Evolutionary conservation across 2,113 vertebrate species (phyloP), one percentile per base, ranked within the genome.

Genomic region (Centrocercus urophasianus): DNA sequence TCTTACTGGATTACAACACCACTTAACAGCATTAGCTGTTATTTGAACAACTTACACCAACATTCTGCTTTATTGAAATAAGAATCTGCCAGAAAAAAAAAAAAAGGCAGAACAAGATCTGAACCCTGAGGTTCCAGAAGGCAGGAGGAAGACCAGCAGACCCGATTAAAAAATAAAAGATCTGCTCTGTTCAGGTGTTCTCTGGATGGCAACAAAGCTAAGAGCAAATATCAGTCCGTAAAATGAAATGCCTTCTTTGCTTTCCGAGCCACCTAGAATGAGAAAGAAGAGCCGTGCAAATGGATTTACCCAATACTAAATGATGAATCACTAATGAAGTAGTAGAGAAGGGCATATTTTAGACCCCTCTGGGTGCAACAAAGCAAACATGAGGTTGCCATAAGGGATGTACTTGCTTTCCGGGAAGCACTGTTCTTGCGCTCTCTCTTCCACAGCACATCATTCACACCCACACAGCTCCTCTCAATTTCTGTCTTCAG

Each of bases 401-500:
- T 20, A 25, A 85, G 78, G 56, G 74, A 77, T 45, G 28, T 70
- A 15, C 60, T 71, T 15, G 47, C 40, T 50, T 60, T 54, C 34
- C 80, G 95, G 84, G 75, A 83, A 70, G 28, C 43, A n/a, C 48
- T 83, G 66, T 50, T 75, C 66, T 90, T 48, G 61, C 34, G 9
- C 54, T 54, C 50, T 70, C n/a, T 73, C 64, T 70, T 60, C 56
- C 67, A 10, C 48, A 40, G 47, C 24, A 50, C 79, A 71, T 38
- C 60, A 13, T 30, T 82, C 83, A 54, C 70, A 72, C 54, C 30
- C 86, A 40, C 36, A 28, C 13, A 48, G 52, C 50, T 77, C n/a
- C 45, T 83, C 84, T 70, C 21, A 10, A 34, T 50, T 64, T 27
- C 72, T 40, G 59, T 70, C 84, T 87, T 80, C 28, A 43, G 82